phyloP scores from a whole-genome alignment of 2,888 invertebrate species.

The Agapetus fuscipes region DNA sequence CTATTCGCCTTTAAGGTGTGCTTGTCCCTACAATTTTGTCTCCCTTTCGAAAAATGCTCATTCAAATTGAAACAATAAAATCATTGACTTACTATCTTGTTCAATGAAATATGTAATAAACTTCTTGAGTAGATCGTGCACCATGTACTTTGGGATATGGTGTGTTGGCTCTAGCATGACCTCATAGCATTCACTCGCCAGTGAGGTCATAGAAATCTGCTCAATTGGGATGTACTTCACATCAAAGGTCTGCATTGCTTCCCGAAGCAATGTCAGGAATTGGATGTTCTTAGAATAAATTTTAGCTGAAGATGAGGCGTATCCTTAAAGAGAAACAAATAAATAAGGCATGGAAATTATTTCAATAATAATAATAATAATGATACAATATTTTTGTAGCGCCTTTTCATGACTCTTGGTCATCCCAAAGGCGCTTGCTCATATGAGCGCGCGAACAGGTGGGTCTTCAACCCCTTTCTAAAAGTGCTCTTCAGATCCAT shows the following conservation, averaged over 20 bases:
- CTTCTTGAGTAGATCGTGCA: conserved; percentile 35
- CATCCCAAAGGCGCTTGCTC: too few relatives aligned
- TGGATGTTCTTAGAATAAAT: conserved; percentile 23
- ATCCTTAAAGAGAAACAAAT: conserved; percentile 7
- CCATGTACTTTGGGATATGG: conserved; percentile 28
- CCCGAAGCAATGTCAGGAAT: conserved; percentile 27
- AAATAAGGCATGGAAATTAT: conserved; percentile 5
- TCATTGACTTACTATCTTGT: conserved; percentile 29
- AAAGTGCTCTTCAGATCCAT: neutral
- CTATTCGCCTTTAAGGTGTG: too few relatives aligned
- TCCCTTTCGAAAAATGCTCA: too few relatives aligned
- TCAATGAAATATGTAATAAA: conserved; percentile 35
- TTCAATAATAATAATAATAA: neutral
- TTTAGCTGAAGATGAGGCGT: conserved; percentile 9
- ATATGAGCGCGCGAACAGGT: too few relatives aligned
- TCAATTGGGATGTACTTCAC: conserved; percentile 12
- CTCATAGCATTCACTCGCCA: conserved; percentile 15
- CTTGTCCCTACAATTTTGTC: too few relatives aligned
- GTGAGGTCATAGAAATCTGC: conserved; percentile 5
- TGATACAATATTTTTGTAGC: too few relatives aligned
- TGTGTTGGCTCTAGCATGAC: conserved; percentile 19
- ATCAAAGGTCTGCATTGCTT: conserved; percentile 24
- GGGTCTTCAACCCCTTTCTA: too few relatives aligned
- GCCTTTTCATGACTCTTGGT: too few relatives aligned
- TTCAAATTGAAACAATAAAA: too few relatives aligned